Percentiles rank a stretch among this genome's conserved stretches.
phyloP scores from a whole-genome alignment of 2,113 vertebrate genomes.

The Dolichallabes microphthalmus region DNA sequence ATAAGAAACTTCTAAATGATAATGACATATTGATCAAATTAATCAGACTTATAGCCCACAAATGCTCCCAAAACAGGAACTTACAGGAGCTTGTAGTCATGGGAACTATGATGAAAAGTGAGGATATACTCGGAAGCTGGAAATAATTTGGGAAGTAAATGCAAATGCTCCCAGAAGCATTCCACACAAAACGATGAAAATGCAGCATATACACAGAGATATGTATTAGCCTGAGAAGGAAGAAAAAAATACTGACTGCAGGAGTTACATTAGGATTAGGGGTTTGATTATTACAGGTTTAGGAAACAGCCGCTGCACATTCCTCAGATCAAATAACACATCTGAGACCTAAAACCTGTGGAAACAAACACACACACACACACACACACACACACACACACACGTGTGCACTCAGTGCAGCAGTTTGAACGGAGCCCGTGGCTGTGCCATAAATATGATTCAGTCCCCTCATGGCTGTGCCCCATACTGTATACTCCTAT shows the following conservation, averaged over 20 bases:
- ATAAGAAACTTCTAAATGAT: neutral
- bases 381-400: slow-evolving; percentile 1
- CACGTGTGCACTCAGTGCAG: neutral
- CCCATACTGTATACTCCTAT: neutral
- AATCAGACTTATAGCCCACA: neutral
- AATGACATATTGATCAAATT: neutral
- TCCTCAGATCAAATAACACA: neutral
- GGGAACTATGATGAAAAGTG: neutral
- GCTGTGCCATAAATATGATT: neutral
- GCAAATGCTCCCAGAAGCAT: neutral
- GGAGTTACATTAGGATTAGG: neutral
- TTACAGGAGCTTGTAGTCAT: neutral
- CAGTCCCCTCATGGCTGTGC: neutral
- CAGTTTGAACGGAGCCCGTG: neutral
- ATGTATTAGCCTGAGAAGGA: neutral
- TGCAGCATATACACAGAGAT: neutral
- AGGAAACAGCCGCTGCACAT: neutral
- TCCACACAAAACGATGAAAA: neutral
- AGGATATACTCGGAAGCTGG: neutral
- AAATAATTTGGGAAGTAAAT: neutral
- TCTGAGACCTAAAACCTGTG: neutral
- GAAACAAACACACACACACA: neutral
- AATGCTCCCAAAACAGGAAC: neutral
- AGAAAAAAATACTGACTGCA: neutral
- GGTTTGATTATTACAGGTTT: neutral